A percentile compares a stretch with the other conserved stretches of the same genome.
phyloP scores from a whole-genome alignment of 2,888 invertebrate genomes.

The Brenthis ino region DNA sequence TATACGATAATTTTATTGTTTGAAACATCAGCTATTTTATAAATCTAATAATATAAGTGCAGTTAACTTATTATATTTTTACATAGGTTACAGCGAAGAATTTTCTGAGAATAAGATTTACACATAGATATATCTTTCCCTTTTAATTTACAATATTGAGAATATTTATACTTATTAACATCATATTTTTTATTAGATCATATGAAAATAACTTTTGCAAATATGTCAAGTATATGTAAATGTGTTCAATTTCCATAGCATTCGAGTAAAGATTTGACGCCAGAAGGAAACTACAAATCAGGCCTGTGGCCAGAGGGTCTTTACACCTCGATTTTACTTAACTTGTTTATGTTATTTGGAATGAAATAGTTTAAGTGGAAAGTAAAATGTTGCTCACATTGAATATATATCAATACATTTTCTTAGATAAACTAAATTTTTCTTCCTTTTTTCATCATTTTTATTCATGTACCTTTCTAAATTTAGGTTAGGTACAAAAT shows the following conservation, averaged over 20 bases:
- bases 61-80: no score
- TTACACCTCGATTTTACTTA: conserved; percentile 8
- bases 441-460: no score
- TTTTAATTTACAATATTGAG: background rate
- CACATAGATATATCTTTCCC: no score
- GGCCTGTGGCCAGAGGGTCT: conserved; percentile 1
- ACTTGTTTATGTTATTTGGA: background rate
- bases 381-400: background rate
- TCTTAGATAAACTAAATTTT: no score
- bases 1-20: no score
- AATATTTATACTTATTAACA: background rate
- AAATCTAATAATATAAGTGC: no score
- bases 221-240: background rate
- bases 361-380: background rate
- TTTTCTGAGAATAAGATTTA: no score
- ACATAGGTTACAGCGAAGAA: no score
- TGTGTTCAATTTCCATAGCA: background rate
- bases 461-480: no score
- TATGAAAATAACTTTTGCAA: background rate
- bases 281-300: conserved; percentile 2
- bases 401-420: no score
- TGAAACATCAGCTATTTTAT: no score
- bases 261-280: background rate
- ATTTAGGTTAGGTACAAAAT: no score
- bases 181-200: background rate